Percentiles rank a stretch among this genome's conserved stretches.
Evolutionary conservation across 2,113 vertebrate species (phyloP).

Genomic region (Istiophorus platypterus): DNA sequence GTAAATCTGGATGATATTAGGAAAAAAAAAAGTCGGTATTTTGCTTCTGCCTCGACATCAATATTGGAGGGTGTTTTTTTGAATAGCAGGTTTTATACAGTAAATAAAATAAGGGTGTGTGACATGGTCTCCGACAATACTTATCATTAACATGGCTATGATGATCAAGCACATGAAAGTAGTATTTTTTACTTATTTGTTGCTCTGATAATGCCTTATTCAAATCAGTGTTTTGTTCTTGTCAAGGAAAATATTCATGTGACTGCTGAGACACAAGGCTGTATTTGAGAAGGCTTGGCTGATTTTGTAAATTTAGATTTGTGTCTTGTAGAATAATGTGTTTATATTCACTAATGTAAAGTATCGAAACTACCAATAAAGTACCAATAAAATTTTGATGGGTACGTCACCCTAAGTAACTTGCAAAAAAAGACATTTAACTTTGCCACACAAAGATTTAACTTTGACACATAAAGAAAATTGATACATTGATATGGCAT

Average conservation of each 20-base stretch:
- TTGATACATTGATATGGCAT: not conserved
- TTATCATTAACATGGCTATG: not conserved
- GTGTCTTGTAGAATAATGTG: not conserved
- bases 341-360: not conserved
- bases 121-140: not conserved
- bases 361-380: no score
- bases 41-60: not conserved
- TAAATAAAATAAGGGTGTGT: constrained; percentile 2
- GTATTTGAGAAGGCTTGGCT: not conserved
- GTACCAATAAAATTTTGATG: not conserved
- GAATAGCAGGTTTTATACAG: not conserved
- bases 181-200: not conserved
- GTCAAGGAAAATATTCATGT: not conserved
- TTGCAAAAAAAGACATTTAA: not conserved
- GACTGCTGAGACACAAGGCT: not conserved
- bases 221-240: not conserved
- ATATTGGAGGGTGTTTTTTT: not conserved
- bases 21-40: not conserved
- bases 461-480: not conserved
- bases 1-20: not conserved
- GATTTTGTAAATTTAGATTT: not conserved
- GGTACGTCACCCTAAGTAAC: not conserved
- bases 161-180: not conserved
- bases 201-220: not conserved
- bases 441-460: not conserved